These are phyloP conservation scores for Latrodectus elegans DNA, from an alignment of 2,888 invertebrate species.

Conservation along the genomic window DNA sequence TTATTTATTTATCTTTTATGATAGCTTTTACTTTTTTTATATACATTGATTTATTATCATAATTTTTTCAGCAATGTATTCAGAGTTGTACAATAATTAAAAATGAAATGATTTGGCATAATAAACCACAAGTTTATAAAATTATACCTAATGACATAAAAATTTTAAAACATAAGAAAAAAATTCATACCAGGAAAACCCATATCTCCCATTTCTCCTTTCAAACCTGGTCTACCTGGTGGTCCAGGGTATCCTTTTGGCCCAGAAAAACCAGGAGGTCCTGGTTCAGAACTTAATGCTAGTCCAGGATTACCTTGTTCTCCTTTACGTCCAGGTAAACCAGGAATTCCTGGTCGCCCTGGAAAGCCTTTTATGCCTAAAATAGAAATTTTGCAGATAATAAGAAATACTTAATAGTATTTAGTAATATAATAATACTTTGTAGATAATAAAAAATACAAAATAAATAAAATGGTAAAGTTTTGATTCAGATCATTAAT, in stretches of 20 bases:
- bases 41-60: too few relatives aligned
- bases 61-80: too few relatives aligned
- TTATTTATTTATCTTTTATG: too few relatives aligned
- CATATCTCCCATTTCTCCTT: conserved; percentile 80
- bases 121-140: background rate
- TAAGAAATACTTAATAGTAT: too few relatives aligned
- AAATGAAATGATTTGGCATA: background rate
- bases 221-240: conserved; percentile 79
- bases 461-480: too few relatives aligned
- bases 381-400: background rate
- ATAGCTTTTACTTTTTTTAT: too few relatives aligned
- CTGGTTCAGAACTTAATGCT: conserved; percentile 58
- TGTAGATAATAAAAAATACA: too few relatives aligned
- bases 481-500: too few relatives aligned
- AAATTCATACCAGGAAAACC: conserved; percentile 76
- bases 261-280: conserved; percentile 67
- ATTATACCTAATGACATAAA: background rate
- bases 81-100: too few relatives aligned
- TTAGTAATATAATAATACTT: too few relatives aligned
- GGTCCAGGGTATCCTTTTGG: conserved; percentile 74
- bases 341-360: conserved; percentile 77
- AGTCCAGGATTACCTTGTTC: conserved; percentile 55
- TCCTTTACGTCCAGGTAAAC: conserved; percentile 62
- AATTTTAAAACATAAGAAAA: too few relatives aligned
- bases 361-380: conserved; percentile 80